A percentile compares a stretch with the other conserved stretches of the same genome.
Evolutionary conservation across 2,113 vertebrate genomes (phyloP).

Genomic region (Daboia siamensis): DNA sequence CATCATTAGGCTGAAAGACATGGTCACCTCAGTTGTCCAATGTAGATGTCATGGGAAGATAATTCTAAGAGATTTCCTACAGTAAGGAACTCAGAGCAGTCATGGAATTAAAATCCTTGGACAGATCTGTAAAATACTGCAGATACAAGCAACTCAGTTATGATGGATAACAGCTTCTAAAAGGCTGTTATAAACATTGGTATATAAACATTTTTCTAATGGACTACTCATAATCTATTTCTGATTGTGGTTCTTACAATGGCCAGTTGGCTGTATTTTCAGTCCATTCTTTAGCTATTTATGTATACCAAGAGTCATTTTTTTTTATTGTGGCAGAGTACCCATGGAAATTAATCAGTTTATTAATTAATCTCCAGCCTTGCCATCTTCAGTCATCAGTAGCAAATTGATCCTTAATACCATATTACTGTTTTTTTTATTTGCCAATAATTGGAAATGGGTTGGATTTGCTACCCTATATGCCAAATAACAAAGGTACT

Average conservation of each 20-base stretch:
- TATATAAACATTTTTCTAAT: not conserved
- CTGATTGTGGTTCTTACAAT: not conserved
- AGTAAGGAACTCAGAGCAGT: not conserved
- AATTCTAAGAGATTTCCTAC: not conserved
- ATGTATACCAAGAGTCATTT: not conserved
- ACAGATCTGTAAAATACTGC: not conserved
- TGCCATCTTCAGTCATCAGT: not conserved
- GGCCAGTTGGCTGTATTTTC: not conserved
- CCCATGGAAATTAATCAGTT: not conserved
- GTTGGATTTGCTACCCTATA: not conserved
- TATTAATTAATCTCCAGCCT: not conserved
- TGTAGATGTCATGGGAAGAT: not conserved
- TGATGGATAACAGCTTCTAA: not conserved
- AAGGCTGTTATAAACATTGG: too few species aligned
- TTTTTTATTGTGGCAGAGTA: not conserved
- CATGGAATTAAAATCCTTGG: not conserved
- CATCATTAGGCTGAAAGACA: not conserved
- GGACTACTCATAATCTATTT: not conserved
- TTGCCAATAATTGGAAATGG: not conserved
- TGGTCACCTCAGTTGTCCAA: not conserved
- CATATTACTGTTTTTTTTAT: too few species aligned
- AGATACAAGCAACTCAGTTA: not conserved
- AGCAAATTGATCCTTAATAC: not conserved
- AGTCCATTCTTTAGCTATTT: not conserved
- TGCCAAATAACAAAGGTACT: not conserved